Percentiles rank a stretch among this genome's conserved stretches.
Conservation (phyloP, 2,113 vertebrate genomes). For the Forbesichthys agassizii region DNA sequence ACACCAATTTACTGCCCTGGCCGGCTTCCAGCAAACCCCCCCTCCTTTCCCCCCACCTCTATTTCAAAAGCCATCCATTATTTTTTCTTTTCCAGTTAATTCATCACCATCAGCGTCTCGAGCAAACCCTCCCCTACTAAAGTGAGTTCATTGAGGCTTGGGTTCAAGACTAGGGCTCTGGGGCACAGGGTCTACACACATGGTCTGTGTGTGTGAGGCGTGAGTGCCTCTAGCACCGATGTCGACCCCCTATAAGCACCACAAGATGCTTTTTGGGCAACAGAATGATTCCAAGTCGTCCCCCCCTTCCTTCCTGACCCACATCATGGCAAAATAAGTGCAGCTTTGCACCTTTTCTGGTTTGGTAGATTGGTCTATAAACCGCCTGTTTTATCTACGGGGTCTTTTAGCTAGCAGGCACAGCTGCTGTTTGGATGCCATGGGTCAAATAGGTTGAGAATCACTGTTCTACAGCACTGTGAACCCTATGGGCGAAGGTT, state of each 20-base stretch:
- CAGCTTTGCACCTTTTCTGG: too few species aligned
- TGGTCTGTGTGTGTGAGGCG: conserved; percentile 20
- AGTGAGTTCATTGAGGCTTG: not conserved
- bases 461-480: too few species aligned
- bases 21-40: conserved; percentile 35
- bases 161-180: not conserved
- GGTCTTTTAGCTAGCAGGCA: too few species aligned
- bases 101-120: conserved; percentile 43
- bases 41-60: not conserved
- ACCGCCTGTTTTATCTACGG: too few species aligned
- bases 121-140: conserved; percentile 17
- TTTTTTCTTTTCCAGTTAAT: conserved; percentile 51
- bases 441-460: too few species aligned
- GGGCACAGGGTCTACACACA: conserved; percentile 27
- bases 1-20: conserved; percentile 30
- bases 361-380: too few species aligned
- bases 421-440: too few species aligned
- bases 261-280: too few species aligned
- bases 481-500: too few species aligned
- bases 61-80: conserved; percentile 48
- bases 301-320: too few species aligned
- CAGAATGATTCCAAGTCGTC: too few species aligned
- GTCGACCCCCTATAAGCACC: not conserved
- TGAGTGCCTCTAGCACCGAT: conserved; percentile 12
- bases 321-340: too few species aligned